Conservation (phyloP, 2,113 vertebrate genomes). For the Serilophus lunatus region DNA sequence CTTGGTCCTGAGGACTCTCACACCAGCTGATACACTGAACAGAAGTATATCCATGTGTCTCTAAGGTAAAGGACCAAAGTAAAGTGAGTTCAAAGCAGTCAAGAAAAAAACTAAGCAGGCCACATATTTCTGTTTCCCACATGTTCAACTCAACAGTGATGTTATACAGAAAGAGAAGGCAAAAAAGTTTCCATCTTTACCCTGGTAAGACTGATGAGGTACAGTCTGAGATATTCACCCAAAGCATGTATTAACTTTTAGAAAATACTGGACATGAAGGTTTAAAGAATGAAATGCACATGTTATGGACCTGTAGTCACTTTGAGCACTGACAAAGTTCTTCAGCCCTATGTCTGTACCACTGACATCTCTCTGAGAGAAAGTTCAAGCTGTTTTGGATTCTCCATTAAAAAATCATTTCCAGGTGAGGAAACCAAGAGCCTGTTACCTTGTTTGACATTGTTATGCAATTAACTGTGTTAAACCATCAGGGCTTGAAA, state of each 20-base stretch:
- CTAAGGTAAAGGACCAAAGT: background rate
- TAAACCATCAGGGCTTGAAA: background rate
- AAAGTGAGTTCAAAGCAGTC: background rate
- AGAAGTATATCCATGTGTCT: background rate
- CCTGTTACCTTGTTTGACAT: background rate
- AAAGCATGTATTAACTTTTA: background rate
- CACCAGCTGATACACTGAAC: background rate
- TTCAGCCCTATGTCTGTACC: background rate
- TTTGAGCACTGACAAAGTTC: background rate
- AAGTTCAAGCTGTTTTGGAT: background rate
- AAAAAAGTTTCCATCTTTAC: background rate
- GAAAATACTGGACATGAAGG: background rate
- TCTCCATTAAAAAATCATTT: background rate
- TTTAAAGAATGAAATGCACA: background rate
- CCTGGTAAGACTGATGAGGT: background rate
- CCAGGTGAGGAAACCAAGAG: background rate
- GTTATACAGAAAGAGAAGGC: background rate
- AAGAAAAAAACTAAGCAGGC: background rate
- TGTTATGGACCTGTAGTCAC: background rate
- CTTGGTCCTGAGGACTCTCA: background rate
- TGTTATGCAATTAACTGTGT: background rate
- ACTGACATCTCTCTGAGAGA: background rate
- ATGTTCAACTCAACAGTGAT: background rate
- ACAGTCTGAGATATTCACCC: background rate
- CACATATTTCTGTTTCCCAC: background rate